Conservation (phyloP, 1,140 invertebrate genomes). For the Linepithema humile region DNA sequence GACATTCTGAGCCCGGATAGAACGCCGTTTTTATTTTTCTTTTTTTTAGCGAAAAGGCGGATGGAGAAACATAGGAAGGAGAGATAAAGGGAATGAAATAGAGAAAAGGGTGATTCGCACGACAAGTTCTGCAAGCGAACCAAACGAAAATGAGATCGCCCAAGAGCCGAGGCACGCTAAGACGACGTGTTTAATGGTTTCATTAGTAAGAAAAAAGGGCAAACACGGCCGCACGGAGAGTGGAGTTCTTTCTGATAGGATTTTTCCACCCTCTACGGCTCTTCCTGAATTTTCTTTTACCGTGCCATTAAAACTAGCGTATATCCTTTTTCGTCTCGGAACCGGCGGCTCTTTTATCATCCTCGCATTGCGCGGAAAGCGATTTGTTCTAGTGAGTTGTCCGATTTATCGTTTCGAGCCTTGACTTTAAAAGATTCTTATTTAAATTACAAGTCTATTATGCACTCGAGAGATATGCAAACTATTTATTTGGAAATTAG, state of each 20-base stretch:
- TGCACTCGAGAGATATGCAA: constrained; percentile 14
- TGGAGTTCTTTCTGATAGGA: constrained; percentile 36
- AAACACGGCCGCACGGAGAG: constrained; percentile 38
- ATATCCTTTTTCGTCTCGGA: constrained; percentile 42
- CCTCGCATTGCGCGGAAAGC: constrained; percentile 26
- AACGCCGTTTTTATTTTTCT: constrained; percentile 37
- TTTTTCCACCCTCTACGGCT: constrained; percentile 34
- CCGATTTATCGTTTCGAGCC: constrained; percentile 8
- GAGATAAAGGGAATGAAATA: constrained; percentile 36
- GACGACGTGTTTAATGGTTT: constrained; percentile 73
- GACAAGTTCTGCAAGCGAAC: constrained; percentile 45
- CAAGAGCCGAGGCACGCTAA: constrained; percentile 60
- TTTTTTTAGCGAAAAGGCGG: constrained; percentile 32
- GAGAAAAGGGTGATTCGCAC: background rate
- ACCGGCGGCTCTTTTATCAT: constrained; percentile 34
- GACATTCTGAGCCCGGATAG: background rate
- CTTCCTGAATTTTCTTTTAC: constrained; percentile 44
- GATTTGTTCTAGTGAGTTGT: constrained; percentile 47
- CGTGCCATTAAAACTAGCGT: constrained; percentile 38
- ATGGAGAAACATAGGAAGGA: constrained; percentile 2
- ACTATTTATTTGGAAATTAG: background rate
- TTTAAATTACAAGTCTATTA: constrained; percentile 35
- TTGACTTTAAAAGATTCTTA: constrained; percentile 13
- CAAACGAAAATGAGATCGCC: constrained; percentile 70
- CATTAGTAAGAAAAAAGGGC: constrained; percentile 66